Percentiles rank a stretch among this genome's conserved stretches.
Conservation (phyloP, 2,797 vertebrate species). For the Mormyrus hasselquistii region DNA sequence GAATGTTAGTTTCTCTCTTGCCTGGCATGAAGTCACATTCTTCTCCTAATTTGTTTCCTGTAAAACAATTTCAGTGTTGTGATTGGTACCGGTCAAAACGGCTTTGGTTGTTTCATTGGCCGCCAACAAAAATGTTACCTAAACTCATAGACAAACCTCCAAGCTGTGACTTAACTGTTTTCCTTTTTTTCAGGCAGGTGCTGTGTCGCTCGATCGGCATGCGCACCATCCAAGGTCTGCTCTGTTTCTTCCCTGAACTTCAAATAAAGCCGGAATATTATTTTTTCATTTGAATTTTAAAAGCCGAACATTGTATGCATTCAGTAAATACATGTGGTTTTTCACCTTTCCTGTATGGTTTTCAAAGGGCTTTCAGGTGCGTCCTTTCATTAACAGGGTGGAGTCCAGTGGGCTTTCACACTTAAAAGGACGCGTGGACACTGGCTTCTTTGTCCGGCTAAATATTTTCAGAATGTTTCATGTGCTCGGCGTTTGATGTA, state of each 20-base stretch:
- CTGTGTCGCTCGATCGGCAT: conserved; percentile 48
- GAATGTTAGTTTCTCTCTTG: conserved; percentile 73
- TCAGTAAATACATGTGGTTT: conserved; percentile 42
- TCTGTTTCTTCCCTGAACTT: conserved; percentile 48
- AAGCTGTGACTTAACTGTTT: conserved; percentile 64
- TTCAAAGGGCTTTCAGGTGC: conserved; percentile 46
- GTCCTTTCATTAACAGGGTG: conserved; percentile 48
- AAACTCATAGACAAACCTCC: conserved; percentile 46
- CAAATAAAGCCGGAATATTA: conserved; percentile 54
- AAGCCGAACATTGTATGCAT: conserved; percentile 43
- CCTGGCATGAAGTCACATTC: conserved; percentile 76
- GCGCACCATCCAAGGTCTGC: conserved; percentile 49
- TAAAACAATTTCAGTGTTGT: conserved; percentile 78
- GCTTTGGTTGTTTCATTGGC: conserved; percentile 78
- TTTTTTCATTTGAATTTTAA: conserved; percentile 46
- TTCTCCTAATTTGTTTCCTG: conserved; percentile 92
- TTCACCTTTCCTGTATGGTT: conserved; percentile 41
- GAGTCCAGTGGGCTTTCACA: conserved; percentile 28
- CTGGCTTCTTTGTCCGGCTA: background rate
- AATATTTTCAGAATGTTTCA: conserved; percentile 19
- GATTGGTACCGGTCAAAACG: conserved; percentile 80
- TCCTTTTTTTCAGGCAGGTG: conserved; percentile 64
- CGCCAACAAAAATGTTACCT: conserved; percentile 91
- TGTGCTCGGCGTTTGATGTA: background rate
- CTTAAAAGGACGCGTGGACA: background rate